Evolutionary conservation across 2,797 vertebrate species (phyloP).

Genomic region (Ptychadena robeensis): DNA sequence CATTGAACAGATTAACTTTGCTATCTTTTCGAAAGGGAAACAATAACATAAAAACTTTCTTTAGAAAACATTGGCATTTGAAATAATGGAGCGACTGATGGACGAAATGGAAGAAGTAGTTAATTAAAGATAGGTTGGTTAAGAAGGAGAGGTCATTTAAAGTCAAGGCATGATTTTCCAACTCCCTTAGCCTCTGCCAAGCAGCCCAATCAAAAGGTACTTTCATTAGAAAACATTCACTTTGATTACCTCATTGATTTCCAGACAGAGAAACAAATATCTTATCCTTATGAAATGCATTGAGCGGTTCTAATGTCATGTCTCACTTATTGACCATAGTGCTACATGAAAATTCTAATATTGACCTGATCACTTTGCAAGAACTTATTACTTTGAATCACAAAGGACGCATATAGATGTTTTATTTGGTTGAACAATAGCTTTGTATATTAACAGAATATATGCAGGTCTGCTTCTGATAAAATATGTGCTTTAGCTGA

Average conservation of each 20-base stretch:
- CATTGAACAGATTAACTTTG: too few species aligned
- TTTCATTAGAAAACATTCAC: slow-evolving; percentile 77
- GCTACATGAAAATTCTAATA: slow-evolving; percentile 58
- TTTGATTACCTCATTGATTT: slow-evolving; percentile 78
- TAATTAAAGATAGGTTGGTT: slow-evolving; percentile 25
- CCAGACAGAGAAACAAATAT: slow-evolving; percentile 74
- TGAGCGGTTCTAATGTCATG: slow-evolving; percentile 57
- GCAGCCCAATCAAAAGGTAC: slow-evolving; percentile 72
- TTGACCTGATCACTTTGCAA: slow-evolving; percentile 39
- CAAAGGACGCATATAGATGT: background rate
- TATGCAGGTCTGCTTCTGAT: background rate
- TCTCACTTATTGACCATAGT: slow-evolving; percentile 60
- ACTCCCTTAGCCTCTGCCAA: slow-evolving; percentile 68
- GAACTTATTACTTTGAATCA: slow-evolving; percentile 12
- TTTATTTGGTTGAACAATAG: background rate
- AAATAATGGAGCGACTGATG: background rate
- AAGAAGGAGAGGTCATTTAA: slow-evolving; percentile 64
- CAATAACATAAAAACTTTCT: background rate
- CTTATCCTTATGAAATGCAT: slow-evolving; percentile 63
- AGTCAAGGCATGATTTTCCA: slow-evolving; percentile 68
- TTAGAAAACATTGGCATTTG: background rate
- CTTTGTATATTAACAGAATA: background rate
- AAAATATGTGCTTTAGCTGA: background rate
- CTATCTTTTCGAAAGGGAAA: background rate
- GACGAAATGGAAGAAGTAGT: slow-evolving; percentile 15